A percentile compares a stretch with the other conserved stretches of the same genome.
Evolutionary conservation across 2,888 invertebrate species (phyloP).

Genomic region (Oscheius sp.): DNA sequence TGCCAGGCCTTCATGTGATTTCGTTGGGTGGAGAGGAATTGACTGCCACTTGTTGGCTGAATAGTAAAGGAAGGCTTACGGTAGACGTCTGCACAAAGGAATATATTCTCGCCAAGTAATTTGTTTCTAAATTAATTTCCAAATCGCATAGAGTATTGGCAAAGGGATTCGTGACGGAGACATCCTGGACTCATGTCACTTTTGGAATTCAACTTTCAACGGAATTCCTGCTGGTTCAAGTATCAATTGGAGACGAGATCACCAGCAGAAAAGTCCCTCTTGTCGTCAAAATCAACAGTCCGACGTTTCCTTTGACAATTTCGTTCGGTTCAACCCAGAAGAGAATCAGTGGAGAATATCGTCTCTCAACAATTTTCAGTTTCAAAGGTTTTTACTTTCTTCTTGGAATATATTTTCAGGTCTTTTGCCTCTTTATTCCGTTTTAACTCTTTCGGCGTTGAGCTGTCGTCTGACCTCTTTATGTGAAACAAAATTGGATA

Average conservation of each 20-base stretch:
- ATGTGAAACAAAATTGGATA: slow-evolving; percentile 35
- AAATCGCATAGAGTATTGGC: slow-evolving; percentile 7
- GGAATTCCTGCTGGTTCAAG: slow-evolving; percentile 17
- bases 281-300: slow-evolving; percentile 26
- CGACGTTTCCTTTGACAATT: slow-evolving; percentile 28
- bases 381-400: slow-evolving; percentile 34
- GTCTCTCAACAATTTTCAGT: slow-evolving; percentile 35
- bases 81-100: slow-evolving; percentile 15
- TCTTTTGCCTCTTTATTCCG: slow-evolving; percentile 38
- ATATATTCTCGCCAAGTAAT: slow-evolving; percentile 9
- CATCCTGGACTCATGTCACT: slow-evolving; percentile 20
- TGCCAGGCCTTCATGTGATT: slow-evolving; percentile 18
- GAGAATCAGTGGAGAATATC: slow-evolving; percentile 25
- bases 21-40: slow-evolving; percentile 23
- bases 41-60: slow-evolving; percentile 6
- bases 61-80: slow-evolving; percentile 7
- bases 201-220: slow-evolving; percentile 2
- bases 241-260: slow-evolving; percentile 3
- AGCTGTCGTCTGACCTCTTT: slow-evolving; percentile 49
- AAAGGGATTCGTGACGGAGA: slow-evolving; percentile 18
- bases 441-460: slow-evolving; percentile 43
- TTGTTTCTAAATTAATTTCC: background rate
- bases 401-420: slow-evolving; percentile 33
- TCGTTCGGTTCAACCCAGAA: slow-evolving; percentile 33
- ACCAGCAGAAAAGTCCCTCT: slow-evolving; percentile 23